These are phyloP conservation scores for Gephyroberyx darwinii DNA, from an alignment of 2,797 vertebrate genomes.

Conservation along the genomic window DNA sequence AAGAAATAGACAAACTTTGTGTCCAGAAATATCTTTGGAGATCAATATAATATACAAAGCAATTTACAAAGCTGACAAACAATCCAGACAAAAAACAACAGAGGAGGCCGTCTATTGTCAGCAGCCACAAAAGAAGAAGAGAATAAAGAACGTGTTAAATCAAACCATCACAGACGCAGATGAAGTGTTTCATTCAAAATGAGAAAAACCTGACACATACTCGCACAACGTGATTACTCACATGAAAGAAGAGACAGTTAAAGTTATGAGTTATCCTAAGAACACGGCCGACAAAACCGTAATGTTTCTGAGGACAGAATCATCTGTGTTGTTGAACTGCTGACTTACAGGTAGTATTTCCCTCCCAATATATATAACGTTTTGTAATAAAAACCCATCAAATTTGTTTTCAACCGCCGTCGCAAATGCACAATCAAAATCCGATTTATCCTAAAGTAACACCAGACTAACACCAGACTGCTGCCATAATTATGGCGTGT, in stretches of 20 bases:
- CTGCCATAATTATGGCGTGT: conserved; percentile 67
- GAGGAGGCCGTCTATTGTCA: background rate
- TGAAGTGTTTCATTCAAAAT: background rate
- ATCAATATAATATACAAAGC: background rate
- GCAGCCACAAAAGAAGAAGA: background rate
- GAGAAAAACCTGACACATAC: background rate
- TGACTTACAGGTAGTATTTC: background rate
- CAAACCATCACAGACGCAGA: background rate
- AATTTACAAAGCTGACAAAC: background rate
- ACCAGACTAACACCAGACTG: conserved; percentile 26
- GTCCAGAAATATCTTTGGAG: background rate
- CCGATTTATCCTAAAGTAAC: conserved; percentile 58
- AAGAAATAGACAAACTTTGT: background rate
- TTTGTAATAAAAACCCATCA: conserved; percentile 33
- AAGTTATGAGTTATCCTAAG: too few species aligned
- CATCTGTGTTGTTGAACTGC: conserved; percentile 16
- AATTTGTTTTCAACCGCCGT: conserved; percentile 10
- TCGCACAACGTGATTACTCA: background rate
- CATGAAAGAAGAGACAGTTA: background rate
- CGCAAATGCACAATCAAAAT: conserved; percentile 53
- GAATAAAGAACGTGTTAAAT: background rate
- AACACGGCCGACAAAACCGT: too few species aligned
- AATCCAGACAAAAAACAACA: background rate
- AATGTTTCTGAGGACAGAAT: background rate
- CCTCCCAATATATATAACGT: conserved; percentile 9